Percentiles rank a stretch among this genome's conserved stretches.
Evolutionary conservation across 2,888 invertebrate species (phyloP).

Genomic region (Cheilosia scutellata): DNA sequence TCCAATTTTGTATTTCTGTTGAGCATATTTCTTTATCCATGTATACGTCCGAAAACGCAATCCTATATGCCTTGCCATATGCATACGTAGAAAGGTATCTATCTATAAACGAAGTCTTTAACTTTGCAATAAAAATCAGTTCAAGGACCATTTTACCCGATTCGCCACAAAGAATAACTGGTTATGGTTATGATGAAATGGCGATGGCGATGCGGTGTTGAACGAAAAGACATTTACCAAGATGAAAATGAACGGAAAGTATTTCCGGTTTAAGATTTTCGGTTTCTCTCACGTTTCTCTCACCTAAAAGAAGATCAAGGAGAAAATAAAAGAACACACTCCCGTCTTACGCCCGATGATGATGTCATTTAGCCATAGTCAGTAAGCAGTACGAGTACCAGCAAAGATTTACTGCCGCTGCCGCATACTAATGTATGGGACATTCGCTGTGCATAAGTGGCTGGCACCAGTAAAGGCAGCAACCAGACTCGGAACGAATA

Average conservation of each 20-base stretch:
- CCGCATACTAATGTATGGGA: conserved; percentile 33
- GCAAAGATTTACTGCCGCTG: conserved; percentile 53
- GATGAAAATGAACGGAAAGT: conserved; percentile 62
- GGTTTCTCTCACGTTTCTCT: conserved; percentile 66
- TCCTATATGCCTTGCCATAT: background rate
- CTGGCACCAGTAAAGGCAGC: conserved; percentile 1
- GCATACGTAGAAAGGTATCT: background rate
- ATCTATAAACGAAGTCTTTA: background rate
- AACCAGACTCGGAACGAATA: conserved; percentile 31
- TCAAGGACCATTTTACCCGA: conserved; percentile 49
- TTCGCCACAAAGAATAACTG: conserved; percentile 33
- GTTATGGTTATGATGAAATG: conserved; percentile 2
- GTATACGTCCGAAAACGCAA: background rate
- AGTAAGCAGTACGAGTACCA: conserved; percentile 25
- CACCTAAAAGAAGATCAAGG: conserved; percentile 41
- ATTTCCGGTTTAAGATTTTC: conserved; percentile 67
- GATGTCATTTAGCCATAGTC: conserved; percentile 52
- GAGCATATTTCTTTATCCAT: background rate
- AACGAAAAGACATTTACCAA: conserved; percentile 41
- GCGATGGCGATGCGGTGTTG: conserved; percentile 10
- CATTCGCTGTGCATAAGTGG: conserved; percentile 47
- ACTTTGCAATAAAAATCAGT: conserved; percentile 43
- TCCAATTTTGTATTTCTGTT: background rate
- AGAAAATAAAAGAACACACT: conserved; percentile 36
- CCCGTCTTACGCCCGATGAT: conserved; percentile 55